A percentile compares a stretch with the other conserved stretches of the same genome.
phyloP scores from a whole-genome alignment of 2,113 vertebrate genomes.

The Eleginops maclovinus region DNA sequence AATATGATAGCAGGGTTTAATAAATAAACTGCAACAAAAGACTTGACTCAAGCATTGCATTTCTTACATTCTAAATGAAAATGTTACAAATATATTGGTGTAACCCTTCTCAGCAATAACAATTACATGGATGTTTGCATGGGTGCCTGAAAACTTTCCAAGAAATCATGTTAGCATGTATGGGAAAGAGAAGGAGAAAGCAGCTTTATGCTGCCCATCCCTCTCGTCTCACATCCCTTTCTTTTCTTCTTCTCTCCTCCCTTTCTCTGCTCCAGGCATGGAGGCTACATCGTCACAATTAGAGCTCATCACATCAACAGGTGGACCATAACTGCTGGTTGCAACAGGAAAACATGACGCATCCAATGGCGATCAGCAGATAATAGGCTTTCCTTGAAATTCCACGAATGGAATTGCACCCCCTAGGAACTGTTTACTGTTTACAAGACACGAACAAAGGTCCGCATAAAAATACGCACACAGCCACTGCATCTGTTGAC shows the following conservation, averaged over 20 bases:
- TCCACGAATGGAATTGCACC: slow-evolving; percentile 60
- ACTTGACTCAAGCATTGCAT: too few relatives aligned
- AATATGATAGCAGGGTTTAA: too few relatives aligned
- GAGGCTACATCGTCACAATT: slow-evolving; percentile 61
- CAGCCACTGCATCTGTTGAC: slow-evolving; percentile 75
- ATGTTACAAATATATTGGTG: too few relatives aligned
- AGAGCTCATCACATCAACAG: slow-evolving; percentile 72
- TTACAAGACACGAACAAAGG: slow-evolving; percentile 71
- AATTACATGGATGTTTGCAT: background rate
- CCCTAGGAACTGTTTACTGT: slow-evolving; percentile 71
- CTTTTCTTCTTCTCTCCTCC: background rate
- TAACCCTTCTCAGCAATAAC: background rate
- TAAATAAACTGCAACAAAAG: too few relatives aligned
- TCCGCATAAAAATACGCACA: slow-evolving; percentile 49
- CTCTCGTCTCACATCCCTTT: background rate
- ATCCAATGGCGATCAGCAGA: slow-evolving; percentile 78
- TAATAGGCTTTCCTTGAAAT: slow-evolving; percentile 80
- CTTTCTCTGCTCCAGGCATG: slow-evolving; percentile 1
- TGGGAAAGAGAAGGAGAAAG: background rate
- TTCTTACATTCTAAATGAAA: too few relatives aligned
- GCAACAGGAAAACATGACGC: slow-evolving; percentile 77
- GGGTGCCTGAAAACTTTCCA: background rate
- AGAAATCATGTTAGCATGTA: slow-evolving; percentile 14
- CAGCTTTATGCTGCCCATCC: slow-evolving; percentile 4
- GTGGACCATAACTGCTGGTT: slow-evolving; percentile 71